Evolutionary conservation across 2,113 vertebrate species (phyloP).

Genomic region (Gobio gobio): DNA sequence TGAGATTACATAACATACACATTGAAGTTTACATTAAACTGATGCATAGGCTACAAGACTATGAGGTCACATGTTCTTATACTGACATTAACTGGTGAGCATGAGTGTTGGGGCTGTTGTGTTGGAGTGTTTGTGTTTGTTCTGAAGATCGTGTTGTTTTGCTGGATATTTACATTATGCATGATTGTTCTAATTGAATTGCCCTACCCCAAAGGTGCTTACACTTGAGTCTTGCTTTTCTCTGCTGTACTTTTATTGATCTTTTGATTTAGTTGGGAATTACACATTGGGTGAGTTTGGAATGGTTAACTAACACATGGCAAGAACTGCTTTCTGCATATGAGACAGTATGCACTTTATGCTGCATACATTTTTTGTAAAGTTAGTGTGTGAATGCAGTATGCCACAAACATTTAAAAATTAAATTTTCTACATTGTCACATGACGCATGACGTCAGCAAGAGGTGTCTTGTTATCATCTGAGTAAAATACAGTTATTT

Average conservation of each 20-base stretch:
- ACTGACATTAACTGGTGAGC: not conserved
- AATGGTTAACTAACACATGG: not conserved
- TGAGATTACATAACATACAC: not conserved
- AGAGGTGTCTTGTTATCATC: not conserved
- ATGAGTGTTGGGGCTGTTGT: not conserved
- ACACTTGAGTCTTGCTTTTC: not conserved
- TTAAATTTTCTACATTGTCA: not conserved
- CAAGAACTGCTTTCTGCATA: not conserved
- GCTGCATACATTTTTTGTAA: not conserved
- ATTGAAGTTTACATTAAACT: not conserved
- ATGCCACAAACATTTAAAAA: not conserved
- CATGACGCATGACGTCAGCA: not conserved
- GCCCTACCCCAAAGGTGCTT: not conserved
- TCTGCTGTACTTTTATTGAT: not conserved
- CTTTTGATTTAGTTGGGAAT: not conserved
- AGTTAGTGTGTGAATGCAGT: not conserved
- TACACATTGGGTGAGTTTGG: conserved; percentile 2
- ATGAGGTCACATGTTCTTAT: not conserved
- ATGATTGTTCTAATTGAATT: not conserved
- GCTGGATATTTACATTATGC: not conserved
- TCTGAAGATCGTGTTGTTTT: not conserved
- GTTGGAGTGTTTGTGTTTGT: not conserved
- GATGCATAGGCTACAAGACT: not conserved
- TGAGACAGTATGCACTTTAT: not conserved
- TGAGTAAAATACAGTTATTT: not conserved